Base-by-base conservation (phyloP, 2,888 invertebrate species). In the Dione vanillae region DNA sequence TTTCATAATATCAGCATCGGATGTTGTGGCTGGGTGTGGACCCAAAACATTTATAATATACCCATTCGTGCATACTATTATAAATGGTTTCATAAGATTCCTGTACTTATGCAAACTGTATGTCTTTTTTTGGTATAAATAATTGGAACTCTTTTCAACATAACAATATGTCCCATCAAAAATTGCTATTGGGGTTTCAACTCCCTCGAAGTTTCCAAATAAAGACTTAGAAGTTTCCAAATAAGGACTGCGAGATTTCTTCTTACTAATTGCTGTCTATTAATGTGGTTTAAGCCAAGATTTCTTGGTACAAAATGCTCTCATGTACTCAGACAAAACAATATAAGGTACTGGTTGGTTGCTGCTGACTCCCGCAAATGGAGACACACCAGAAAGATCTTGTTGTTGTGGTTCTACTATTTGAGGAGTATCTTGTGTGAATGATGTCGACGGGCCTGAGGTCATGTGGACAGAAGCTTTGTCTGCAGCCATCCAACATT, bases 101-200 rank as follows among this genome's bases (percentile, higher is more conserved):
- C n/a, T n/a, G n/a, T 71, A 76, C 56, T 76, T 75, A 37, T 75
- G 73, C 12, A 75, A 19, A 19, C 64, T 64, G 49, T 75, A 75
- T 6, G 71, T 72, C 7, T 20, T 68, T 40, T 73, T 70, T 69
- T 75, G 68, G 54, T 59, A 76, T 1, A 67, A 49, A 61, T 67
- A 76, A 65, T 74, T 75, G 6, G 65, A 51, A 37, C 73, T 74
- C 59, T 74, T 76, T 45, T 65, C 41, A 7, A 64, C 16, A 47
- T 54, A 64, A 20, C 16, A 19, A 47, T 69, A 65, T 45, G 62
- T 62, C 14, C 62, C 69, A 56, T 66, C 71, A 20, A 19, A 51
- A 51, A 51, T 51, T 10, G 20, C 51, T 51, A 51, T 51, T 20
- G 20, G n/a, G n/a, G 7, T 47, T n/a, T 47, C n/a, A 47, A 47